phyloP scores from a whole-genome alignment of 1,140 invertebrate genomes.

The Drosophila ficusphila region DNA sequence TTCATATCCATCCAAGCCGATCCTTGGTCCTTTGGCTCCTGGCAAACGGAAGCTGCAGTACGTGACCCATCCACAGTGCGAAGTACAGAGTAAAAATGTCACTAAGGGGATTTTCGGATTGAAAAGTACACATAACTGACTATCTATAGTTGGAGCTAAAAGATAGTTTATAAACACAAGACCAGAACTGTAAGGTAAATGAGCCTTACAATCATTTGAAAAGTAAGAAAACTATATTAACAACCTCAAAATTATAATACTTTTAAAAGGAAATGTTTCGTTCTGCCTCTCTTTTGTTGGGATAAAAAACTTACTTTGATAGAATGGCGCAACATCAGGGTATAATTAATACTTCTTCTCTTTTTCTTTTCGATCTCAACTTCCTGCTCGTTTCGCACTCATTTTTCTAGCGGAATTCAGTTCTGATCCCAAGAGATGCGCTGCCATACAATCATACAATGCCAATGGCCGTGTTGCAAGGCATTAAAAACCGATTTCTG shows the following conservation, averaged over 20 bases:
- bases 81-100: neutral
- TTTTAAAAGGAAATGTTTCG: no score
- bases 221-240: no score
- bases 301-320: no score
- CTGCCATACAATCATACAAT: slow-evolving; percentile 2
- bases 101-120: neutral
- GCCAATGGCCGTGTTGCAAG: neutral
- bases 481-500: slow-evolving; percentile 66
- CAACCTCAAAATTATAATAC: no score
- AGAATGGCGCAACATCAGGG: no score
- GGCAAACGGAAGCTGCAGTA: neutral
- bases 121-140: neutral
- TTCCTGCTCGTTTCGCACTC: neutral
- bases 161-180: no score
- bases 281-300: no score
- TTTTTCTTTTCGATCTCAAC: neutral
- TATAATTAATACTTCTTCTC: no score
- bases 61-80: neutral
- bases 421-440: neutral
- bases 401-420: neutral
- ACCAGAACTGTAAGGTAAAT: no score
- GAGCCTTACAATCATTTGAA: no score
- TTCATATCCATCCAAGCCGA: no score
- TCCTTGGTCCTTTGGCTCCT: neutral
- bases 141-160: no score